Conservation (phyloP, 1,140 invertebrate species). For the Trichonephila clavipes region DNA sequence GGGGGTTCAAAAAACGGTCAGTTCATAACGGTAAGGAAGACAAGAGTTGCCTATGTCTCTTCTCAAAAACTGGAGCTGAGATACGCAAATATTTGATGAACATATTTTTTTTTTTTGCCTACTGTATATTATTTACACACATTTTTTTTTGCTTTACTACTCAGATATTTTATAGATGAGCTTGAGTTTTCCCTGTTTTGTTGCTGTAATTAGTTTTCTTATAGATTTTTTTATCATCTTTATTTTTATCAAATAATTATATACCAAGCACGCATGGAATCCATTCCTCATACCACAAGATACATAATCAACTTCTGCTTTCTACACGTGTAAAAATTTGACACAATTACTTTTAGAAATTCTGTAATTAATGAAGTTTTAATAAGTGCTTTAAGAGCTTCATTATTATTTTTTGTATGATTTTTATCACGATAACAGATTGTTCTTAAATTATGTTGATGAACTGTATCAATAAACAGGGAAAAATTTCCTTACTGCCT, state of each 20-base stretch:
- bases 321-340: conserved; percentile 5
- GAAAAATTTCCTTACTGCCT: not conserved
- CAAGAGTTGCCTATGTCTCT: no score
- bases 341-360: not conserved
- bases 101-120: no score
- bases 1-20: no score
- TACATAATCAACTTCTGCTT: not conserved
- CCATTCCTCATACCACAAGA: not conserved
- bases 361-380: conserved; percentile 1
- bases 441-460: not conserved
- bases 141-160: no score
- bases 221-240: not conserved
- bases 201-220: not conserved
- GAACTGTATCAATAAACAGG: not conserved
- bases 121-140: no score
- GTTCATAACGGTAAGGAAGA: no score
- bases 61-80: no score
- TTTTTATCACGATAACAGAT: not conserved
- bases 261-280: not conserved
- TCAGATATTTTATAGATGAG: not conserved
- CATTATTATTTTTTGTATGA: not conserved
- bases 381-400: conserved; percentile 18
- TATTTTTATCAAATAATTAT: conserved; percentile 11
- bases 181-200: not conserved
- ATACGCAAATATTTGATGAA: no score